These are phyloP conservation scores for Chaitophorus viminalis DNA, from an alignment of 2,888 invertebrate genomes.

Conservation along the genomic window DNA sequence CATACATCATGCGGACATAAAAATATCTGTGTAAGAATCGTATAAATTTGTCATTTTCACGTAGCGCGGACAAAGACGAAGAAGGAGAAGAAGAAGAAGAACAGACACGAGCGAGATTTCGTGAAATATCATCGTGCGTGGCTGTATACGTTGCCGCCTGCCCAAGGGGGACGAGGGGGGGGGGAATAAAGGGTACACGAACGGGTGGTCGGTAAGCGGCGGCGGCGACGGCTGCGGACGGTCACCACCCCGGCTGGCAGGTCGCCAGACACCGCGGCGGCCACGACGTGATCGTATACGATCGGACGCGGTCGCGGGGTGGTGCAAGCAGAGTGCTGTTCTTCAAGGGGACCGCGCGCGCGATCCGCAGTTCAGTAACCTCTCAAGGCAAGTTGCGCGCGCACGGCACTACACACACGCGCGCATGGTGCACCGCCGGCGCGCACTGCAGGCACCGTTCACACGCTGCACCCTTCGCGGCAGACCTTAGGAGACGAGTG, in stretches of 20 bases:
- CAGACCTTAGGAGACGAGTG: neutral
- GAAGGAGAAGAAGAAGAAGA: neutral
- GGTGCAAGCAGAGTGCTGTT: slow-evolving; percentile 20
- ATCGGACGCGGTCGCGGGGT: neutral
- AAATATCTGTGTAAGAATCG: too few species aligned
- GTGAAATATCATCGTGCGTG: slow-evolving; percentile 14
- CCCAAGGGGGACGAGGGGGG: neutral
- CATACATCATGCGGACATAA: too few species aligned
- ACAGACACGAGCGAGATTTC: neutral
- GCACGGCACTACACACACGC: slow-evolving; percentile 3
- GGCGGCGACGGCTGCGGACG: slow-evolving; percentile 12
- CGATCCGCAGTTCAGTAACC: slow-evolving; percentile 59
- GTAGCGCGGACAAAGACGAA: neutral
- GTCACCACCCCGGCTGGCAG: slow-evolving; percentile 57
- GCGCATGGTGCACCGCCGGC: neutral
- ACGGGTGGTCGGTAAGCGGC: neutral
- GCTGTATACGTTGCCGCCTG: neutral
- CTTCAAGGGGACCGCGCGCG: slow-evolving; percentile 52
- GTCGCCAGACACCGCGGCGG: slow-evolving; percentile 53
- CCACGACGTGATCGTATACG: neutral
- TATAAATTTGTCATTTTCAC: neutral
- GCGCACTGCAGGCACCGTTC: slow-evolving; percentile 50
- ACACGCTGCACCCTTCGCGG: slow-evolving; percentile 47
- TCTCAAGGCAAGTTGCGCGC: slow-evolving; percentile 59
- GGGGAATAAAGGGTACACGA: neutral